These are phyloP conservation scores for Cryptophagus acutangulus DNA, from an alignment of 2,888 invertebrate species.

Conservation along the genomic window DNA sequence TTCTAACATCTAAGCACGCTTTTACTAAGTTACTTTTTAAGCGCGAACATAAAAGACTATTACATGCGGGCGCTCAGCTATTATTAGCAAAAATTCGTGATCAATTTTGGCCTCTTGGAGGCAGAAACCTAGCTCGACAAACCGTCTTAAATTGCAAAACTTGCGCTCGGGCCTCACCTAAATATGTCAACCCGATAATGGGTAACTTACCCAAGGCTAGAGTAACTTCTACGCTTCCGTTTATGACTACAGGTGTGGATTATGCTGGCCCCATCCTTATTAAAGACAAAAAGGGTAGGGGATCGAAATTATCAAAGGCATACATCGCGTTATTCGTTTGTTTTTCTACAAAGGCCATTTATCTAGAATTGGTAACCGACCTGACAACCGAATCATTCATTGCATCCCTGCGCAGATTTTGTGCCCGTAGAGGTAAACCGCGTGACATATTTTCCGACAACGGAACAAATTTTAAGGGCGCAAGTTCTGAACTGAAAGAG, in stretches of 20 bases:
- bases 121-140: conserved; percentile 7
- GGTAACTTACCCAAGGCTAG: conserved; percentile 13
- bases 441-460: conserved; percentile 14
- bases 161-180: conserved; percentile 13
- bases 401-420: conserved; percentile 15
- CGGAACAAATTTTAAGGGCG: conserved; percentile 19
- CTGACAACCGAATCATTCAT: conserved; percentile 12
- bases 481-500: no score
- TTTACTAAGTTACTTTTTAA: conserved; percentile 16
- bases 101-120: conserved; percentile 26
- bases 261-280: conserved; percentile 16
- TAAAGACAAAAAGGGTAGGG: conserved; percentile 10
- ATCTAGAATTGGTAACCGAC: conserved; percentile 15
- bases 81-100: conserved; percentile 17
- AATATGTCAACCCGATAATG: conserved; percentile 8
- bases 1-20: no score
- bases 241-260: conserved; percentile 14
- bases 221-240: conserved; percentile 10
- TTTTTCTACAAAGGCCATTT: conserved; percentile 16
- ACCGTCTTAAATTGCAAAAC: conserved; percentile 8
- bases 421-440: conserved; percentile 14
- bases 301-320: conserved; percentile 10
- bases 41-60: conserved; percentile 12
- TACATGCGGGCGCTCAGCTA: conserved; percentile 24
- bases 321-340: conserved; percentile 19